Evolutionary conservation across 2,797 vertebrate species (phyloP).

Genomic region (Neosilurus hyrtlii): DNA sequence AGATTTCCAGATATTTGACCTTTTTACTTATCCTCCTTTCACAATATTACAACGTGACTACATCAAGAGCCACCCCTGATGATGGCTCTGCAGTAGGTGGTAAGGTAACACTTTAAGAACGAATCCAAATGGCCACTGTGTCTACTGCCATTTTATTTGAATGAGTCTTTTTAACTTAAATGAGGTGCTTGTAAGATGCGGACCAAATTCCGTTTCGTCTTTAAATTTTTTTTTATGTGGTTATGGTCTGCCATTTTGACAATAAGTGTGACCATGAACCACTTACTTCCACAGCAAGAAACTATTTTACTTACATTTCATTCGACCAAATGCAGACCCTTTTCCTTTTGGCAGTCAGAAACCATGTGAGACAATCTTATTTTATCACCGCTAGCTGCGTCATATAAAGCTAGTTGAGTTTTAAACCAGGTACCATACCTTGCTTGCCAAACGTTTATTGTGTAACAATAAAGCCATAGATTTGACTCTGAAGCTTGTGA

Average conservation of each 20-base stretch:
- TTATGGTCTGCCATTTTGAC: neutral
- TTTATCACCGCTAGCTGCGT: neutral
- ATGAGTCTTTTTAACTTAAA: neutral
- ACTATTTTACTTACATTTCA: neutral
- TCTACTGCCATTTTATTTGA: neutral
- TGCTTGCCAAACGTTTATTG: neutral
- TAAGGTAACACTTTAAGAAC: neutral
- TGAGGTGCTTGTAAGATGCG: neutral
- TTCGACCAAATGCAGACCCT: neutral
- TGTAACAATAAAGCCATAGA: no score
- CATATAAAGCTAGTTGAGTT: neutral
- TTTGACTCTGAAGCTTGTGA: neutral
- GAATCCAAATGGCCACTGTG: neutral
- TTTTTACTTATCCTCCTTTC: neutral
- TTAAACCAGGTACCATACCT: neutral
- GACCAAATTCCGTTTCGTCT: neutral
- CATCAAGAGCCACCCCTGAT: neutral
- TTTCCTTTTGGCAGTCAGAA: neutral
- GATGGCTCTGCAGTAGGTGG: neutral
- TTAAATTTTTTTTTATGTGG: neutral
- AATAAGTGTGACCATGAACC: neutral
- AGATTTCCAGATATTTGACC: neutral
- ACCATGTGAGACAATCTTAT: neutral
- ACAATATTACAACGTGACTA: neutral
- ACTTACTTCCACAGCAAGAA: conserved; percentile 2